Percentiles rank a stretch among this genome's conserved stretches.
phyloP scores from a whole-genome alignment of 2,888 invertebrate genomes.

The Drosophila quinaria region DNA sequence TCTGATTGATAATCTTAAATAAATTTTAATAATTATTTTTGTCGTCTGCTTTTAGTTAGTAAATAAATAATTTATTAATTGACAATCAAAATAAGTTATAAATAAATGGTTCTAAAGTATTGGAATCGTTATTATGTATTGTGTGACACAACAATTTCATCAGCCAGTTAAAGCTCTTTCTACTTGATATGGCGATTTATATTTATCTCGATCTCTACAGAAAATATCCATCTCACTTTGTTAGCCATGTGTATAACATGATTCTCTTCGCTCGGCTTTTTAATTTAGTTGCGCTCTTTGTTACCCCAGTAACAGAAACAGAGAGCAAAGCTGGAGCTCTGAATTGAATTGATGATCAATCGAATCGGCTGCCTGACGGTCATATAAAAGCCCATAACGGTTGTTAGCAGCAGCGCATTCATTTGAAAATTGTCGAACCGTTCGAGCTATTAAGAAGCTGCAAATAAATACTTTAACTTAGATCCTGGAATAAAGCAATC shows the following conservation, averaged over 20 bases:
- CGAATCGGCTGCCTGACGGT: conserved; percentile 22
- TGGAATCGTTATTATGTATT: background rate
- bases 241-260: conserved; percentile 13
- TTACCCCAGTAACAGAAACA: background rate
- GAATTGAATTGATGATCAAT: conserved; percentile 3
- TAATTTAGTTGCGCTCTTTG: conserved; percentile 28
- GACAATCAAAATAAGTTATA: background rate
- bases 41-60: background rate
- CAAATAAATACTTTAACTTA: conserved; percentile 1
- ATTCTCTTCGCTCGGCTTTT: conserved; percentile 15
- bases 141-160: background rate
- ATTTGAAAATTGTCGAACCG: conserved; percentile 78
- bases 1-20: background rate
- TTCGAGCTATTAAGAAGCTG: conserved; percentile 58
- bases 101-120: background rate
- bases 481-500: background rate
- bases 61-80: background rate
- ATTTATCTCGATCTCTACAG: conserved; percentile 9
- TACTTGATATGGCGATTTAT: conserved; percentile 8
- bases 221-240: conserved; percentile 24
- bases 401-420: conserved; percentile 70
- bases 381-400: conserved; percentile 76
- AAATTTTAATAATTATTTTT: background rate
- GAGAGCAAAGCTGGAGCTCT: conserved; percentile 14
- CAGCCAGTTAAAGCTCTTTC: conserved; percentile 1